Evolutionary conservation across 1,140 invertebrate genomes (phyloP), one percentile per base, ranked within the genome.

Genomic region (Cylas formicarius): DNA sequence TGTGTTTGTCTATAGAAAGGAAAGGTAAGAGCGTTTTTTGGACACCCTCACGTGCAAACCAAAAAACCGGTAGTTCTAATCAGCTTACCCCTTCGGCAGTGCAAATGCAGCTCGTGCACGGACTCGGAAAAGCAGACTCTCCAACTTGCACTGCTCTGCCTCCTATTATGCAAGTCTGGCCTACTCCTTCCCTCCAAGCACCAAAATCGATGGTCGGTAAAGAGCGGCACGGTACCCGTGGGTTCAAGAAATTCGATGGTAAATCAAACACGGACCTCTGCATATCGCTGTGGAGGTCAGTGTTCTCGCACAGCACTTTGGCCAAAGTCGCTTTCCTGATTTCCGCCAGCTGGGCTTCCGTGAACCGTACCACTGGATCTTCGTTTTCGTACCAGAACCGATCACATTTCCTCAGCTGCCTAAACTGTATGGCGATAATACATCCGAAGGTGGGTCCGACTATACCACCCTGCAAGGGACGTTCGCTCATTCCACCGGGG

Each of bases 401-500:
- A 72, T 96, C 92, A 62, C 91, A 95, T 61, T 90, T 90, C 45
- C 90, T 81, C 14, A 90, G 69, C 60, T 92, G 86, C 44, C 85
- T 70, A 70, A 96, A 95, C 68, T 97, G 92, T 44, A 91, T 88
- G 20, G 85, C 91, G 49, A 98, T 87, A 46, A 98, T 91, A 60
- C 94, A 97, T 13, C 90, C 91, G 61, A 97, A 89, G 0, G 93
- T 97, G 0, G 94, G 93, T 5, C 94, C 94, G 0, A 97, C 86
- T 0, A 96, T 65, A 5, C 90, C 93, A 10, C 89, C 89, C 54
- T 86, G 81, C 1, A 92, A 71, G 0, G 82, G 81, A 27, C 81
- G 71, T 62, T 96, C 92, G 38, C 86, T 81, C 76, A 94, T 81
- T 34, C 86, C 81, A 39, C 86, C 95, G 3, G 93, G 90, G 76